A percentile compares a stretch with the other conserved stretches of the same genome.
Conservation (phyloP, 2,113 vertebrate genomes). For the Perognathus longimembris region DNA sequence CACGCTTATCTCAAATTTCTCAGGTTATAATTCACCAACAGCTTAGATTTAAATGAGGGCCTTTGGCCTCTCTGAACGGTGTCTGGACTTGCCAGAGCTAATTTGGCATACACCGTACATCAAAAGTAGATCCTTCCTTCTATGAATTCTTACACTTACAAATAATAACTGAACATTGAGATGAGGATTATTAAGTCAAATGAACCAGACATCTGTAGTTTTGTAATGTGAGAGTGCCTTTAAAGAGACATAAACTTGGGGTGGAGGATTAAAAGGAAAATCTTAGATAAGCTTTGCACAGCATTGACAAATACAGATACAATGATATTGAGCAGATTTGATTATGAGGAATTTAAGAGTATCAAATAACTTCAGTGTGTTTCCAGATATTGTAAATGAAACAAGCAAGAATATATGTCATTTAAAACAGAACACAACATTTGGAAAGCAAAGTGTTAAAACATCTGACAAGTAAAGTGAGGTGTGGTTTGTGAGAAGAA, state of each 20-base stretch:
- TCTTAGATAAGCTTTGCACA: background rate
- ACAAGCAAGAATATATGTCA: slow-evolving; percentile 26
- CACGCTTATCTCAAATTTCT: slow-evolving; percentile 87
- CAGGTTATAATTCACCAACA: slow-evolving; percentile 84
- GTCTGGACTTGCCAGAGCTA: slow-evolving; percentile 81
- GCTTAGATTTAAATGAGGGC: slow-evolving; percentile 84
- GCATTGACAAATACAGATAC: slow-evolving; percentile 27
- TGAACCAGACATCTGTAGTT: slow-evolving; percentile 76
- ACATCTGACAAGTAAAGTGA: background rate
- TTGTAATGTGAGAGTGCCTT: slow-evolving; percentile 80
- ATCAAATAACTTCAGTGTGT: background rate
- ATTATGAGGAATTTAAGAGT: slow-evolving; percentile 11
- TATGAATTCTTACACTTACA: slow-evolving; percentile 84
- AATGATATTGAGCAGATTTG: background rate
- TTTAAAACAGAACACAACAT: background rate
- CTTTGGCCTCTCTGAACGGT: slow-evolving; percentile 75
- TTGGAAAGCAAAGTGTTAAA: slow-evolving; percentile 49
- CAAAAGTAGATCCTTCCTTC: slow-evolving; percentile 80
- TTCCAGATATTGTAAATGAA: slow-evolving; percentile 19
- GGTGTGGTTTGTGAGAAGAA: background rate
- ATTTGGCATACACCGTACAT: slow-evolving; percentile 75
- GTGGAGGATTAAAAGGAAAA: no score
- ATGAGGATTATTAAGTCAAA: slow-evolving; percentile 82
- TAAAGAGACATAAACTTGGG: slow-evolving; percentile 64
- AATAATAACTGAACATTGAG: slow-evolving; percentile 84